Evolutionary conservation across 2,888 invertebrate genomes (phyloP).

Genomic region (Callimorpha dominula): DNA sequence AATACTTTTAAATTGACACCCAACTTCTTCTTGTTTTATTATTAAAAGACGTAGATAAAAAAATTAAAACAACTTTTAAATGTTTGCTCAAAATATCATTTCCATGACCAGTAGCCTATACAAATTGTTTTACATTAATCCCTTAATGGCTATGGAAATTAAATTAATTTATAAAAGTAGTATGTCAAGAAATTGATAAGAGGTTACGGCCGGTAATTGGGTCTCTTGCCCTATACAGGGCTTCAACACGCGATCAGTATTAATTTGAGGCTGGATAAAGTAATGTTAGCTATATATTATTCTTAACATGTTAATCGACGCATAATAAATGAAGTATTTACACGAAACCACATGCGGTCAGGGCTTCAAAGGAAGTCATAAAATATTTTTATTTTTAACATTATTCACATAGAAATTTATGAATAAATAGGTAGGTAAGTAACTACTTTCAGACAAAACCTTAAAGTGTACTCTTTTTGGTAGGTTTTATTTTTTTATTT

Average conservation of each 20-base stretch:
- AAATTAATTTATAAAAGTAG: conserved; percentile 13
- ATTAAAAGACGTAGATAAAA: conserved; percentile 4
- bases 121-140: conserved; percentile 21
- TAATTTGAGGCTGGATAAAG: conserved; percentile 8
- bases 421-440: not conserved
- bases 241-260: conserved; percentile 23
- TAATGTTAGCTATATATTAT: conserved; percentile 2
- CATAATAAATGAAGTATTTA: conserved; percentile 16
- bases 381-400: conserved; percentile 16
- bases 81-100: conserved; percentile 9
- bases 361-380: conserved; percentile 38
- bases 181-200: conserved; percentile 5
- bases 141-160: conserved; percentile 21
- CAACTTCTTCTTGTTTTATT: not conserved
- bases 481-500: too few species aligned
- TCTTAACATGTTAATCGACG: conserved; percentile 1
- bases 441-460: too few species aligned
- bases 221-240: conserved; percentile 8
- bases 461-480: too few species aligned
- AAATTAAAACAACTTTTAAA: conserved; percentile 8
- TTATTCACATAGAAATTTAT: not conserved
- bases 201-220: conserved; percentile 2
- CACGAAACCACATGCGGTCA: conserved; percentile 27
- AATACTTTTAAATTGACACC: not conserved
- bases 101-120: conserved; percentile 16